A percentile compares a stretch with the other conserved stretches of the same genome.
Evolutionary conservation across 2,888 invertebrate species (phyloP).

Genomic region (Rhimphoctona megacephalus): DNA sequence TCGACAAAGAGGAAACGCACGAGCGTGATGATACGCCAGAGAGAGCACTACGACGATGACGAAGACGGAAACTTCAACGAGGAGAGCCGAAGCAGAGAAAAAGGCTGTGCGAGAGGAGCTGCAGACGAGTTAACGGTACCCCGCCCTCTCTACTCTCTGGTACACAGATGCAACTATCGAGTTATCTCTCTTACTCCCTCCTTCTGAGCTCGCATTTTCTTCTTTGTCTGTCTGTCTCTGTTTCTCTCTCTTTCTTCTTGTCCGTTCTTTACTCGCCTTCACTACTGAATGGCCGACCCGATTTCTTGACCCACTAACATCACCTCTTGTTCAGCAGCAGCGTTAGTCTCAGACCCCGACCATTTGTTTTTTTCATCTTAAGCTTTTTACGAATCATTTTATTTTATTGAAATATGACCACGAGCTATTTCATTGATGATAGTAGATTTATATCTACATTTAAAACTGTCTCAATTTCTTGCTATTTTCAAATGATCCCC

Average conservation of each 20-base stretch:
- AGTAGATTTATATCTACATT: neutral
- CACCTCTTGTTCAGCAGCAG: slow-evolving; percentile 36
- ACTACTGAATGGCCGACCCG: slow-evolving; percentile 66
- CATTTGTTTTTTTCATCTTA: neutral
- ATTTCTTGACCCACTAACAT: slow-evolving; percentile 74
- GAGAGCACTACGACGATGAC: slow-evolving; percentile 34
- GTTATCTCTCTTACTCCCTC: slow-evolving; percentile 22
- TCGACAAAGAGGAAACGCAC: slow-evolving; percentile 51
- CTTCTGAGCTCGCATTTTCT: slow-evolving; percentile 19
- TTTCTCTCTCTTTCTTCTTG: slow-evolving; percentile 20
- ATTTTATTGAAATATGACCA: neutral
- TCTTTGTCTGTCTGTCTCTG: slow-evolving; percentile 43
- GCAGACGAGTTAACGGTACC: slow-evolving; percentile 69
- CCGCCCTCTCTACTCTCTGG: slow-evolving; percentile 28
- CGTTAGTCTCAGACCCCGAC: neutral
- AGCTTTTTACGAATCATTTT: slow-evolving; percentile 14
- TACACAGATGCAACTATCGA: slow-evolving; percentile 29
- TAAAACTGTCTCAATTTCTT: neutral
- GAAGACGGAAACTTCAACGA: slow-evolving; percentile 16
- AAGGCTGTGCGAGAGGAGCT: slow-evolving; percentile 55
- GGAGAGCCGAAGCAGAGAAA: slow-evolving; percentile 15
- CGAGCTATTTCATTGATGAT: neutral
- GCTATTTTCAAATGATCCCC: neutral
- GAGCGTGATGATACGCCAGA: slow-evolving; percentile 22
- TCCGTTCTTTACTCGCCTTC: slow-evolving; percentile 46